These are phyloP conservation scores for Zaprionus bogoriensis DNA, from an alignment of 2,888 invertebrate genomes.

Conservation along the genomic window DNA sequence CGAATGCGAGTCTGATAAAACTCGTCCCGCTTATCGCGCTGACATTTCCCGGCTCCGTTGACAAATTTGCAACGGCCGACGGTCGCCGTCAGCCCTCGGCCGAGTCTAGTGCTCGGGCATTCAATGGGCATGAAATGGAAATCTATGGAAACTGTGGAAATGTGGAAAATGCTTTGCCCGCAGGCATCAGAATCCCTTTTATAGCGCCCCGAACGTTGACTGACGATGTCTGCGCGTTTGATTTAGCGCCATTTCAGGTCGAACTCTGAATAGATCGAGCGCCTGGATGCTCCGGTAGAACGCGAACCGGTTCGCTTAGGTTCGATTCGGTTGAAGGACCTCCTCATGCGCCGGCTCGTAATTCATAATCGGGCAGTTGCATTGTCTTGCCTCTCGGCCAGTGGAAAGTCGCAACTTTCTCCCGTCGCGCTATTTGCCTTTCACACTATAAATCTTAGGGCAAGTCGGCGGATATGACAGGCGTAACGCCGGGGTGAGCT, in stretches of 20 bases:
- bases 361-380: conserved; percentile 48
- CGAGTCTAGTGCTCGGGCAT: neutral
- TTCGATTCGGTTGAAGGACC: conserved; percentile 43
- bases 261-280: too few species aligned
- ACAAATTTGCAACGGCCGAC: conserved; percentile 66
- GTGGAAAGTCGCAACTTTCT: conserved; percentile 54
- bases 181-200: conserved; percentile 38
- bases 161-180: conserved; percentile 32
- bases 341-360: conserved; percentile 33
- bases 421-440: conserved; percentile 48
- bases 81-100: conserved; percentile 4
- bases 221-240: conserved; percentile 28
- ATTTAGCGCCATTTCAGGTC: conserved; percentile 35
- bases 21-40: conserved; percentile 66
- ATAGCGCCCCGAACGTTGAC: conserved; percentile 46
- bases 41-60: conserved; percentile 65
- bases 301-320: conserved; percentile 52
- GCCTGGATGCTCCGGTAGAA: too few species aligned
- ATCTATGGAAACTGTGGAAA: conserved; percentile 21
- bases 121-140: conserved; percentile 58
- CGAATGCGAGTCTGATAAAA: conserved; percentile 60
- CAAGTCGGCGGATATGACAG: conserved; percentile 47
- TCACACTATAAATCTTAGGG: conserved; percentile 67
- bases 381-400: conserved; percentile 43
- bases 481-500: conserved; percentile 36